Conservation (phyloP, 2,797 vertebrate genomes). For the Nasua narica region DNA sequence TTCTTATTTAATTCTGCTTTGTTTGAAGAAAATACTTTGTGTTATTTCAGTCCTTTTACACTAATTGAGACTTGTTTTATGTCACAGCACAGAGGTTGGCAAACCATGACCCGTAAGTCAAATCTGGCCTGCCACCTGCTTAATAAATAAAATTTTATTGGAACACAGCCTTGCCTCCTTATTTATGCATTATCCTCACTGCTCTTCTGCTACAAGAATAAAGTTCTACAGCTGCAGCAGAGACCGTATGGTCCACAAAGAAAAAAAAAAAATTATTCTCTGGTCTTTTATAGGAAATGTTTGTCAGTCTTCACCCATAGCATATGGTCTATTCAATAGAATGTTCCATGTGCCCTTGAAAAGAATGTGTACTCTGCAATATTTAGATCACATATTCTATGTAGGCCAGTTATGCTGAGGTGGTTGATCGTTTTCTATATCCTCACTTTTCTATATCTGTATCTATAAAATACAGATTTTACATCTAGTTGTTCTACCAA, state of each 20-base stretch:
- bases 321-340: neutral
- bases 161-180: neutral
- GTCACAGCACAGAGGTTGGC: neutral
- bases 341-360: neutral
- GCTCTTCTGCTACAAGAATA: neutral
- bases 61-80: neutral
- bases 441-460: no score
- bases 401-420: neutral
- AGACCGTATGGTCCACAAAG: neutral
- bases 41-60: neutral
- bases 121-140: neutral
- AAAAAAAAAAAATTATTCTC: neutral
- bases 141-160: neutral
- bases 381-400: neutral
- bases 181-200: neutral
- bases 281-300: neutral
- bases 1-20: neutral
- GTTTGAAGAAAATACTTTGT: neutral
- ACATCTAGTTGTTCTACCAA: neutral
- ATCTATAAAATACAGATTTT: no score
- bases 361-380: neutral
- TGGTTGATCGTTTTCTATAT: neutral
- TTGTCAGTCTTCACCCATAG: neutral
- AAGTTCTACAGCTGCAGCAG: neutral
- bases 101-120: neutral